Evolutionary conservation across 2,113 vertebrate genomes (phyloP).

Genomic region (Eulemur rufifrons): DNA sequence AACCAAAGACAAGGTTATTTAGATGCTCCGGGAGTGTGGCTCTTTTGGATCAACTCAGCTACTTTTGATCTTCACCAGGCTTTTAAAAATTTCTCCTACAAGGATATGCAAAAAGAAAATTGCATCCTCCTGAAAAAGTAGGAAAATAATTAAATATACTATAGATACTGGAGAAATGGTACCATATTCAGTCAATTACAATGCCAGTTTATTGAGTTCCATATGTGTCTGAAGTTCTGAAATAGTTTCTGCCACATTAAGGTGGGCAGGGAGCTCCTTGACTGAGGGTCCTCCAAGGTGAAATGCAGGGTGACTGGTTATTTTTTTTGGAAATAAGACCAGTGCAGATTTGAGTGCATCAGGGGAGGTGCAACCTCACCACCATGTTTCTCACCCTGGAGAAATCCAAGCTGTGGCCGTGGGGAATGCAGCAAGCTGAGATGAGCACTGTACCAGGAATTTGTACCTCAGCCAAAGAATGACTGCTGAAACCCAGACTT

Average conservation of each 20-base stretch:
- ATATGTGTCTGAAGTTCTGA: background rate
- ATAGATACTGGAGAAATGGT: background rate
- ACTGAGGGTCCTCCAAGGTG: background rate
- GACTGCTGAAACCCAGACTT: background rate
- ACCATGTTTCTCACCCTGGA: background rate
- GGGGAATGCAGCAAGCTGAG: background rate
- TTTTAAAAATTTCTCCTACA: background rate
- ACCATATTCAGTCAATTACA: background rate
- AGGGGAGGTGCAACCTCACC: background rate
- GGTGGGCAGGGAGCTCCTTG: background rate
- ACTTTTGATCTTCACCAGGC: slow-evolving; percentile 12
- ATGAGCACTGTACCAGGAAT: background rate
- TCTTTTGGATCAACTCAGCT: slow-evolving; percentile 21
- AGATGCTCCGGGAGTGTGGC: background rate
- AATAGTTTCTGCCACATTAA: background rate
- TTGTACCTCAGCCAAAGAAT: background rate
- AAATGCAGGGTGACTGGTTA: background rate
- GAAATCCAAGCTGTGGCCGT: background rate
- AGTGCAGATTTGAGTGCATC: background rate
- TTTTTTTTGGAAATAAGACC: slow-evolving; percentile 3
- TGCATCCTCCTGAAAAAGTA: background rate
- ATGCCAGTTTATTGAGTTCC: background rate
- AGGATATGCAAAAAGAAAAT: slow-evolving; percentile 21
- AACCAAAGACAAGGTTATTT: slow-evolving; percentile 45
- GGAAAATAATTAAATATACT: background rate